Evolutionary conservation across 1,140 invertebrate genomes (phyloP).

Genomic region (Drosophila obscura): DNA sequence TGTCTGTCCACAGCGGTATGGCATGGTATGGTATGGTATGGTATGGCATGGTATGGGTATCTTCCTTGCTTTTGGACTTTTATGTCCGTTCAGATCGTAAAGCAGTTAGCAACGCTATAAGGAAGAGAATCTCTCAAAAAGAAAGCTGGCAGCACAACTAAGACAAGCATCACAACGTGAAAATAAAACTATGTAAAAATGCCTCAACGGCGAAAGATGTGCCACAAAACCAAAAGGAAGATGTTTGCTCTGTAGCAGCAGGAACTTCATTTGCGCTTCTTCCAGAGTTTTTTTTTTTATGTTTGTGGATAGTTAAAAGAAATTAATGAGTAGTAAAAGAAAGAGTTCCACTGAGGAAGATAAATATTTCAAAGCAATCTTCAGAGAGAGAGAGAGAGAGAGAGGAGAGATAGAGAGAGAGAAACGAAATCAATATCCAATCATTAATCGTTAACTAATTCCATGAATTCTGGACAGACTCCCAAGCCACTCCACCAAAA

Average conservation of each 20-base stretch:
- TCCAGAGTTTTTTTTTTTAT: constrained; percentile 24
- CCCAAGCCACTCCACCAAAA: constrained; percentile 14
- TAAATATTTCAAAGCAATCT: constrained; percentile 1
- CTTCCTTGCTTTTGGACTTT: constrained; percentile 44
- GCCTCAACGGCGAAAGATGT: constrained; percentile 34
- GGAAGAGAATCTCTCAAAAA: constrained; percentile 58
- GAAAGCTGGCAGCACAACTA: constrained; percentile 31
- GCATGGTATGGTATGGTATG: too few relatives aligned
- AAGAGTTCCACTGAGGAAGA: constrained; percentile 8
- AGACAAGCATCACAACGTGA: constrained; percentile 25
- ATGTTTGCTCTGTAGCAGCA: constrained; percentile 24
- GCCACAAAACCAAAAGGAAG: constrained; percentile 29
- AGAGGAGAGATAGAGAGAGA: constrained; percentile 3
- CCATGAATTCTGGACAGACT: constrained; percentile 72
- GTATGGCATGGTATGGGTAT: neutral
- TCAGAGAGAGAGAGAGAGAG: constrained; percentile 2
- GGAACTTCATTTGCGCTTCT: constrained; percentile 37
- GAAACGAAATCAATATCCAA: constrained; percentile 77
- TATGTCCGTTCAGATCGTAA: constrained; percentile 58
- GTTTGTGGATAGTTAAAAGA: constrained; percentile 45
- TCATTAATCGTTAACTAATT: constrained; percentile 83
- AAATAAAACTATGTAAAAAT: constrained; percentile 45
- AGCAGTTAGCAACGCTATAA: constrained; percentile 64
- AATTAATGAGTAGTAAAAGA: constrained; percentile 63
- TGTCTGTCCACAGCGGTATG: neutral